A percentile compares a stretch with the other conserved stretches of the same genome.
These are phyloP conservation scores for Doris montereyensis DNA, from an alignment of 2,888 invertebrate genomes.

Conservation along the genomic window DNA sequence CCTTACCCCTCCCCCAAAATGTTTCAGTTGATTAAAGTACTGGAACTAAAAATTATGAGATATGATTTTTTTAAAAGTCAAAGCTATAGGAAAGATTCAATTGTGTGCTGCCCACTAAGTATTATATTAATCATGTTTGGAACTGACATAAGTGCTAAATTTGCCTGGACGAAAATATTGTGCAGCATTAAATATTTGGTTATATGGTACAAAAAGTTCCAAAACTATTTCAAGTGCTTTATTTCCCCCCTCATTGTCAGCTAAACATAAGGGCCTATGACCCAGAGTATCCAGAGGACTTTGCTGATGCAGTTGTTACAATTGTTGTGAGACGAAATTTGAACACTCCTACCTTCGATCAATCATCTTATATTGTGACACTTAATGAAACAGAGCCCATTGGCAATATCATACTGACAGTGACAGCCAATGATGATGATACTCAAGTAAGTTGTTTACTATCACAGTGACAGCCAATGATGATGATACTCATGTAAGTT, in stretches of 20 bases:
- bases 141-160: not conserved
- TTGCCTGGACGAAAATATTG: not conserved
- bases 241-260: too few relatives aligned
- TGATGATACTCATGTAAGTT: too few relatives aligned
- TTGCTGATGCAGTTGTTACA: constrained; percentile 27
- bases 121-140: not conserved
- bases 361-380: constrained; percentile 46
- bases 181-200: not conserved
- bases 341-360: constrained; percentile 56
- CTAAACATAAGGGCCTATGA: constrained; percentile 54
- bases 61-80: too few relatives aligned
- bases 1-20: too few relatives aligned
- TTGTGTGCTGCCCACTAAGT: too few relatives aligned
- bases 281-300: constrained; percentile 45
- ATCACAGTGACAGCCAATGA: constrained; percentile 60
- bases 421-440: constrained; percentile 58
- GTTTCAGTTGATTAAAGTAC: too few relatives aligned
- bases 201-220: too few relatives aligned
- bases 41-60: too few relatives aligned
- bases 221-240: too few relatives aligned
- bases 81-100: too few relatives aligned
- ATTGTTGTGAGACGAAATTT: constrained; percentile 62
- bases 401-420: constrained; percentile 51
- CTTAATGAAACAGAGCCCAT: constrained; percentile 51
- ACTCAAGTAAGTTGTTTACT: too few relatives aligned